Evolutionary conservation across 2,888 invertebrate genomes (phyloP).

Genomic region (Chymomyza caudatula): DNA sequence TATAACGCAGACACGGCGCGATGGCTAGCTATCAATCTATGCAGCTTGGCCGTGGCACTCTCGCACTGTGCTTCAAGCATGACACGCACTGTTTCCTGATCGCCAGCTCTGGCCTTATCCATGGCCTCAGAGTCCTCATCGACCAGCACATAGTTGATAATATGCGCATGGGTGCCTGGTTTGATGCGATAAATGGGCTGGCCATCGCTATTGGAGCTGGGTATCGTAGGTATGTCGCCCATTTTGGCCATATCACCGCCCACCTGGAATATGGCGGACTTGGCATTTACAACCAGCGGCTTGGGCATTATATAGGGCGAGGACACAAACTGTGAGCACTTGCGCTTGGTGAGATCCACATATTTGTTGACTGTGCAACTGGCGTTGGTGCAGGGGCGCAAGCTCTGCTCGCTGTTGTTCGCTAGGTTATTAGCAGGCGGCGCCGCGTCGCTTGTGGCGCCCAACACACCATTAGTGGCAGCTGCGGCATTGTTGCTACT

Average conservation of each 20-base stretch:
- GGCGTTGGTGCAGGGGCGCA: slow-evolving; percentile 45
- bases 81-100: slow-evolving; percentile 72
- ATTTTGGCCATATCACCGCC: slow-evolving; percentile 67
- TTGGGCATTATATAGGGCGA: slow-evolving; percentile 67
- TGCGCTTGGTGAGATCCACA: slow-evolving; percentile 68
- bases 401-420: neutral
- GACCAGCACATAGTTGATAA: slow-evolving; percentile 75
- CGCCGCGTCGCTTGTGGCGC: neutral
- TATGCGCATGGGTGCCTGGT: slow-evolving; percentile 76
- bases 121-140: slow-evolving; percentile 73
- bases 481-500: neutral
- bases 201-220: slow-evolving; percentile 1
- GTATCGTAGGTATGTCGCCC: slow-evolving; percentile 60
- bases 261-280: slow-evolving; percentile 75
- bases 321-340: slow-evolving; percentile 70
- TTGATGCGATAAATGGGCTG: slow-evolving; percentile 73
- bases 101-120: slow-evolving; percentile 71
- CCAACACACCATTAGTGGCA: too few relatives aligned
- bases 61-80: slow-evolving; percentile 71
- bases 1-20: slow-evolving; percentile 14
- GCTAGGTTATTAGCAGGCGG: neutral
- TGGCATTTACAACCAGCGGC: slow-evolving; percentile 74
- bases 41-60: slow-evolving; percentile 73
- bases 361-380: slow-evolving; percentile 56
- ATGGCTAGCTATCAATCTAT: slow-evolving; percentile 68